phyloP scores from a whole-genome alignment of 2,888 invertebrate genomes.

The Conistra vaccinii region DNA sequence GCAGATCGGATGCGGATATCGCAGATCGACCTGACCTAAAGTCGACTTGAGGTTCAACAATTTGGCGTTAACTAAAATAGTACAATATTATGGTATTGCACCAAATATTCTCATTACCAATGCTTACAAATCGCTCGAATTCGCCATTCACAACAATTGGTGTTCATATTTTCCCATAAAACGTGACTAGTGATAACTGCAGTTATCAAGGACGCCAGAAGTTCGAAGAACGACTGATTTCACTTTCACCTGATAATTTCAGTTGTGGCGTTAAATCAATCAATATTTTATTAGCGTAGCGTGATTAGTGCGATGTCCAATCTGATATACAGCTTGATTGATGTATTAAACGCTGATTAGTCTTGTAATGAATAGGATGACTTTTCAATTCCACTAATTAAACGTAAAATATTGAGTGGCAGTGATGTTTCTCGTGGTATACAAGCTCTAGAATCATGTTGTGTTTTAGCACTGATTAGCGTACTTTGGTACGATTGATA shows the following conservation, averaged over 20 bases:
- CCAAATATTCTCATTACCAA: not conserved
- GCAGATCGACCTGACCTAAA: not conserved
- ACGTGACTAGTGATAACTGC: constrained; percentile 25
- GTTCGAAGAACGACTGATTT: constrained; percentile 23
- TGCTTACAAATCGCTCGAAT: not conserved
- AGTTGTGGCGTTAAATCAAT: constrained; percentile 31
- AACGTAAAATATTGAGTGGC: constrained; percentile 18
- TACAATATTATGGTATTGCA: not conserved
- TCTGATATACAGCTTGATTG: constrained; percentile 31
- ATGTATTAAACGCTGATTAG: constrained; percentile 29
- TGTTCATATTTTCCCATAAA: constrained; percentile 23
- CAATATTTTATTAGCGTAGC: constrained; percentile 39
- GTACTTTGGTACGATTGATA: not conserved
- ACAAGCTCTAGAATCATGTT: not conserved
- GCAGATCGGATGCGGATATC: not conserved
- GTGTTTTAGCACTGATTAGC: not conserved
- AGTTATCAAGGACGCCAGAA: constrained; percentile 15
- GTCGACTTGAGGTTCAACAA: not conserved
- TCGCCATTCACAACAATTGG: not conserved
- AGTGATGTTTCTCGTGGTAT: not conserved
- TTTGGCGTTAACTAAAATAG: not conserved
- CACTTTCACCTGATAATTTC: constrained; percentile 30
- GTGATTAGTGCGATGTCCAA: constrained; percentile 36
- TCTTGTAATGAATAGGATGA: constrained; percentile 28
- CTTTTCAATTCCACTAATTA: constrained; percentile 25